Evolutionary conservation across 2,888 invertebrate species (phyloP), one percentile per base, ranked within the genome.

Genomic region (Eucera pruinosa): DNA sequence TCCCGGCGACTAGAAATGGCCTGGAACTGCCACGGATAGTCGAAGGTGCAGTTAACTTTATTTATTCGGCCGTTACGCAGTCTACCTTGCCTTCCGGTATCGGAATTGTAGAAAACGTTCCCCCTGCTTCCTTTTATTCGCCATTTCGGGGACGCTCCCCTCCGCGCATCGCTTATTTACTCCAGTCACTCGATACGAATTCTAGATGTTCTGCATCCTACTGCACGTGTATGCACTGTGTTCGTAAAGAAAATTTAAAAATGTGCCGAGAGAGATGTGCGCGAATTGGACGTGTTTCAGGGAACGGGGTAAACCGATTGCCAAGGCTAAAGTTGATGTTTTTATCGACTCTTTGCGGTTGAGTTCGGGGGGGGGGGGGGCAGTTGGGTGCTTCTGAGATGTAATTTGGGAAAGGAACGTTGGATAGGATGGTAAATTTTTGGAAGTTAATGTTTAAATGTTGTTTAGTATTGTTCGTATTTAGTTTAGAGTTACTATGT

Each of bases 11-110:
- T 69, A 64, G 64, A 78, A 78, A 77, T 78, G 62, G 78, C 47
- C 78, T 66, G 78, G 78, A 69, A 78, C 77, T 68, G 52, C 62
- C 62, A 36, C 41, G 52, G 52, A 45, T 78, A 69, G 69, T 18
- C 62, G 78, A 69, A 77, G 69, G 58, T 36, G 77, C 62, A 77
- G 77, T 77, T 77, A 77, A 77, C 69, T 78, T 77, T 77, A 78
- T 77, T 78, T 77, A 77, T 77, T 77, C 54, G 54, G 7, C 52
- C 52, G 58, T 77, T 77, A 64, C 65, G 58, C 68, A 68, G 78
- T 62, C 78, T 78, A 67, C 57, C 68, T 68, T 77, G 50, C 45
- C 55, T 64, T 68, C 78, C 69, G 43, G 39, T 39, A 45, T 52
- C 66, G 41, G 71, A 41, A 77, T 57, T 23, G 60, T 50, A 48